Percentiles rank a stretch among this genome's conserved stretches.
Evolutionary conservation across 2,797 vertebrate species (phyloP).

Genomic region (Dendrocincla tyrannina): DNA sequence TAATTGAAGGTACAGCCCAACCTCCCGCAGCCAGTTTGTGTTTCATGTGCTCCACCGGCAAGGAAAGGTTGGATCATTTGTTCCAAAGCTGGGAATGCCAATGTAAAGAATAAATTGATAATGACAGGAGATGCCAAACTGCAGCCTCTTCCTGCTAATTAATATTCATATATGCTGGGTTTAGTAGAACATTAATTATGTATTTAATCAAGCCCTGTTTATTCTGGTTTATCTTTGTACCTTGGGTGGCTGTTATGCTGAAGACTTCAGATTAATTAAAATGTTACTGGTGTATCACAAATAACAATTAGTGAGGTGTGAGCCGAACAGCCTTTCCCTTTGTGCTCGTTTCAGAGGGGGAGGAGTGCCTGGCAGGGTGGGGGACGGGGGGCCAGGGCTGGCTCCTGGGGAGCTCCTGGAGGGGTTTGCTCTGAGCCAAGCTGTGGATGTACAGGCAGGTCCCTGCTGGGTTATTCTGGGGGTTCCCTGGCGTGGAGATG

Average conservation of each 20-base stretch:
- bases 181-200: conserved; percentile 73
- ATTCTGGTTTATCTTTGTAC: conserved; percentile 62
- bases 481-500: fast-evolving
- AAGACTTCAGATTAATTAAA: conserved; percentile 70
- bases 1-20: not conserved
- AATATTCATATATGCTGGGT: conserved; percentile 61
- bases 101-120: conserved; percentile 59
- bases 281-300: conserved; percentile 64
- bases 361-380: not conserved
- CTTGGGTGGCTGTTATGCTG: conserved; percentile 65
- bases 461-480: fast-evolving
- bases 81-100: not conserved
- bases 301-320: conserved; percentile 65
- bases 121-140: conserved; percentile 36
- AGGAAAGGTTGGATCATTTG: not conserved
- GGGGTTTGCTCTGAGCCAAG: not conserved
- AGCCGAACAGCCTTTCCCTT: not conserved
- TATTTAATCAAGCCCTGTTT: conserved; percentile 73
- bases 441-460: not conserved
- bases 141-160: conserved; percentile 34
- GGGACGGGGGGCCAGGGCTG: not conserved
- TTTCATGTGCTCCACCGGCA: not conserved
- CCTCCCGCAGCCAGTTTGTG: fast-evolving
- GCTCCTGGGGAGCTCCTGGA: not conserved
- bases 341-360: not conserved